Evolutionary conservation across 2,888 invertebrate genomes (phyloP).

Genomic region (Euplagia quadripunctaria): DNA sequence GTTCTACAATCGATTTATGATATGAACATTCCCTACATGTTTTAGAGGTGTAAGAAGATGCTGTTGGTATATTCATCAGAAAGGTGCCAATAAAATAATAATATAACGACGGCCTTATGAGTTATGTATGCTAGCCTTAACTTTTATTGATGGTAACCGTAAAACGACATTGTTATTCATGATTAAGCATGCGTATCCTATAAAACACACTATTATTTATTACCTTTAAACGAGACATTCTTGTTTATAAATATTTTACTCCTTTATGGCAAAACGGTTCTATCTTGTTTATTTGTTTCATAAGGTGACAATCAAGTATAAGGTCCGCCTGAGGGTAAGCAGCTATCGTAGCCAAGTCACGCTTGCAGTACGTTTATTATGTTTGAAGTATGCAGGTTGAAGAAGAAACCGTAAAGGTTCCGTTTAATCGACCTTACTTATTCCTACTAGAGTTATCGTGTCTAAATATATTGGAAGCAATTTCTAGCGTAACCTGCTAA

Average conservation of each 20-base stretch:
- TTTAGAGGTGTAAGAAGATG: slow-evolving; percentile 17
- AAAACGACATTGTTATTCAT: slow-evolving; percentile 7
- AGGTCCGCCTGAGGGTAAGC: not conserved
- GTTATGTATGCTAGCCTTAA: slow-evolving; percentile 10
- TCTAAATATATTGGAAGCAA: not conserved
- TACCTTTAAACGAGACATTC: not conserved
- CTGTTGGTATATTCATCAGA: slow-evolving; percentile 32
- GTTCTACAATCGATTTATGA: not conserved
- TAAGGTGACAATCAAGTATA: not conserved
- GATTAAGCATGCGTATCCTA: slow-evolving; percentile 4
- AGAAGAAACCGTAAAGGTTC: not conserved
- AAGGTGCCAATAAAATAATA: slow-evolving; percentile 20
- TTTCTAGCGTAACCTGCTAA: not conserved
- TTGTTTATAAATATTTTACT: not conserved
- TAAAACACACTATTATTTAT: slow-evolving; percentile 4
- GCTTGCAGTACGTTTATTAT: not conserved
- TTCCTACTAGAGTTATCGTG: not conserved
- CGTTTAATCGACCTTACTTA: not conserved
- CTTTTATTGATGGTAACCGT: slow-evolving; percentile 24
- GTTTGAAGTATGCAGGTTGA: not conserved
- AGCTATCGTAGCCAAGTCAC: not conserved
- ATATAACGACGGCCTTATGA: slow-evolving; percentile 18
- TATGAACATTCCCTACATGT: not conserved
- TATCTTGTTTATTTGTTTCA: not conserved
- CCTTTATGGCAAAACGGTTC: not conserved